Conservation (phyloP, 92 coral and sea anemone genomes). For the Phenganax marumi region DNA sequence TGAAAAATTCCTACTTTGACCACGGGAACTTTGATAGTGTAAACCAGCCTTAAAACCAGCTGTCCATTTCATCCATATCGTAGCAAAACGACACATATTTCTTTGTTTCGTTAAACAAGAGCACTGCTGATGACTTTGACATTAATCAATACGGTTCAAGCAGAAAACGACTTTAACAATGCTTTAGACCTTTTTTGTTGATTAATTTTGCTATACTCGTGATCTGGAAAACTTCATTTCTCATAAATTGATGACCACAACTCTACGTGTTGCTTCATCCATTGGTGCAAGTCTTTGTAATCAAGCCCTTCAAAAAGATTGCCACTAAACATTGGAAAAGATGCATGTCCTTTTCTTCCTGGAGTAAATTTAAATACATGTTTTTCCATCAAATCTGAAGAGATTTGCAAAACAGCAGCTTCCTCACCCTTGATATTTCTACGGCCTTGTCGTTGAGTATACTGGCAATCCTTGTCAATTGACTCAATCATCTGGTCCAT, state of each 20-base stretch:
- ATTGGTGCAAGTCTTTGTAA: conserved; percentile 33
- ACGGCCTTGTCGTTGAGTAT: neutral
- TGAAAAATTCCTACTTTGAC: too few relatives aligned
- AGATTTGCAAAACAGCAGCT: conserved; percentile 14
- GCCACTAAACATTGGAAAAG: conserved; percentile 31
- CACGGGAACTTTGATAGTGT: too few relatives aligned
- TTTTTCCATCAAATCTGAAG: conserved; percentile 23
- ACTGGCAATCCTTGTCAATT: conserved; percentile 16
- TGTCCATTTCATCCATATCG: too few relatives aligned
- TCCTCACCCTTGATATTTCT: conserved; percentile 5
- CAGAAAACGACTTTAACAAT: neutral
- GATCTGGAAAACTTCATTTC: neutral
- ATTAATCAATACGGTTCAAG: neutral
- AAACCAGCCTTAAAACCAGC: too few relatives aligned
- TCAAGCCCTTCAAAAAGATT: conserved; percentile 24
- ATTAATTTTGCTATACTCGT: neutral
- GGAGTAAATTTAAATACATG: conserved; percentile 20
- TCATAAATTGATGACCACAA: conserved; percentile 44
- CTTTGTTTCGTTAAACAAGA: too few relatives aligned
- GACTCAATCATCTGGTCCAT: conserved; percentile 25
- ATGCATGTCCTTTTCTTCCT: conserved; percentile 32
- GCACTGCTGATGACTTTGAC: too few relatives aligned
- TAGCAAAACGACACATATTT: too few relatives aligned
- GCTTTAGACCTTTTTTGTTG: neutral
- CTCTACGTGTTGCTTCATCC: conserved; percentile 28